Base-by-base conservation (phyloP, 2,797 vertebrate species). In the Enteromius treurensis region DNA sequence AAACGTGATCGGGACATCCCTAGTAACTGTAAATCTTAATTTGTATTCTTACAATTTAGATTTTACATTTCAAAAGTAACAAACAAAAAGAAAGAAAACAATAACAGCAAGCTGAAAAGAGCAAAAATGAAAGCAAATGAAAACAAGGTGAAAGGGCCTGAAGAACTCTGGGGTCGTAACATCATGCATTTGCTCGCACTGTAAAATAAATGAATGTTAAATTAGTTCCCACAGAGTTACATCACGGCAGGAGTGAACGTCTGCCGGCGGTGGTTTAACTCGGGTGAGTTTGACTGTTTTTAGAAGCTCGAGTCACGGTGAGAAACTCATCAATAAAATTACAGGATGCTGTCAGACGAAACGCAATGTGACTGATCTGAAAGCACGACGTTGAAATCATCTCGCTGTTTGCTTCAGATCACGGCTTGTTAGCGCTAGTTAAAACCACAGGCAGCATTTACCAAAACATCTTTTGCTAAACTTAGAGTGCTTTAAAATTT, bases 181-280 rank as follows among this genome's bases (percentile, higher is more conserved):
- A 51, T 49, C 62, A 51, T 7, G 42, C 29, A 34, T 34, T 29
- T 51, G 29, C 77, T 37, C n/a, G 42, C 42, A n/a, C 17, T 79
- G 77, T 51, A 47, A 64, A 77, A 79, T 79, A 79, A 51, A 79
- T 79, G 77, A 65, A 79, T 49, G 77, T 49, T 67, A 51, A 79
- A 49, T 79, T 15, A 79, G 60, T 67, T 79, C 77, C 62, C 51
- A 49, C 42, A 49, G 77, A 29, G 77, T 49, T 15, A n/a, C 60
- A 67, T 58, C 51, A 55, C 49, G 6, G 51, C 73, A 13, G 73
- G 51, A 58, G 51, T 8, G 51, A 40, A 40, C 13, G 6, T 58
- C 73, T 40, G 26, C 32, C 13, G 13, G 21, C 2, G 51, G 21
- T 0, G 8, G 21, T 58, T 58, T 23, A 23, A 76, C 51, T 58